Conservation (phyloP, 2,888 invertebrate species). For the Pharmacophagus antenor region DNA sequence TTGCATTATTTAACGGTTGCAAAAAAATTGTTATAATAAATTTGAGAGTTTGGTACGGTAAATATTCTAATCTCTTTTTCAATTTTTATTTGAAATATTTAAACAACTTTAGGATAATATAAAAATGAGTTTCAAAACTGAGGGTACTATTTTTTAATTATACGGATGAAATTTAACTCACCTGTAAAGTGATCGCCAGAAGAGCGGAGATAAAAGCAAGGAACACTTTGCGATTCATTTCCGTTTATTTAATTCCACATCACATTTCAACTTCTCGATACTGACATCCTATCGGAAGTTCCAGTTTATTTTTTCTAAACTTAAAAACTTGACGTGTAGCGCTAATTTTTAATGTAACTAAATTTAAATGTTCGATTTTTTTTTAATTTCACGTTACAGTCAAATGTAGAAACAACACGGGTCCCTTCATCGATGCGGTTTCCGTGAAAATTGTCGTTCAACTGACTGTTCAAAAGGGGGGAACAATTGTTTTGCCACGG, state of each 20-base stretch:
- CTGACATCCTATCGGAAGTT: slow-evolving; percentile 39
- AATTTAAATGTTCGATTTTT: slow-evolving; percentile 6
- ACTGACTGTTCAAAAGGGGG: slow-evolving; percentile 42
- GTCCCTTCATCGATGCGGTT: slow-evolving; percentile 28
- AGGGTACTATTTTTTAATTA: neutral
- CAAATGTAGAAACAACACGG: slow-evolving; percentile 20
- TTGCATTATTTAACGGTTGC: too few relatives aligned
- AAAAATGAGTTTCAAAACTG: too few relatives aligned
- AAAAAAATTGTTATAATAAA: too few relatives aligned
- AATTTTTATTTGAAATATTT: too few relatives aligned
- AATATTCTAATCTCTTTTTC: too few relatives aligned
- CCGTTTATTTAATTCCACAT: slow-evolving; percentile 50
- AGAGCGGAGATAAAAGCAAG: slow-evolving; percentile 53
- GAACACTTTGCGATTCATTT: slow-evolving; percentile 62
- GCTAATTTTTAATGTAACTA: slow-evolving; percentile 16
- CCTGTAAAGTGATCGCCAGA: slow-evolving; percentile 61
- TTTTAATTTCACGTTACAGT: slow-evolving; percentile 13
- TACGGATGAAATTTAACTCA: slow-evolving; percentile 38
- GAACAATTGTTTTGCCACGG: slow-evolving; percentile 55
- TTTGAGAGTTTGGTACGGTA: too few relatives aligned
- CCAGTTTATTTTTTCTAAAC: slow-evolving; percentile 20
- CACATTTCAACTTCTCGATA: slow-evolving; percentile 53
- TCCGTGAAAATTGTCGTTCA: slow-evolving; percentile 35
- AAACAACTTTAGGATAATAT: too few relatives aligned
- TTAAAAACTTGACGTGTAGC: slow-evolving; percentile 14